A percentile compares a stretch with the other conserved stretches of the same genome.
Evolutionary conservation across 1,140 invertebrate genomes (phyloP).

Genomic region (Drosophila bifasciata): DNA sequence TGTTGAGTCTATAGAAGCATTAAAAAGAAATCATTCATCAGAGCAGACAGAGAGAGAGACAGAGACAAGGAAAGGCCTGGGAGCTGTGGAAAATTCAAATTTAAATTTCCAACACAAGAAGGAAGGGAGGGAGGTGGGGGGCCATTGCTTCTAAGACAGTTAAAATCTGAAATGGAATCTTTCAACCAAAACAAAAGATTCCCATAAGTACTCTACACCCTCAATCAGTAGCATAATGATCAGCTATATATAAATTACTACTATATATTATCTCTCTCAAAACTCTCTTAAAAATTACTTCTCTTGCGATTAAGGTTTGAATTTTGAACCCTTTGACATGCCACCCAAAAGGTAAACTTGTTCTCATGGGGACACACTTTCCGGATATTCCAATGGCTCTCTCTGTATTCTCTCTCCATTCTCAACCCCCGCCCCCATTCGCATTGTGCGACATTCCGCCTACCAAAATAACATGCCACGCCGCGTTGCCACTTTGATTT

Average conservation of each 20-base stretch:
- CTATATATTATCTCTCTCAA: no score
- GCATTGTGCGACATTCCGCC: slow-evolving; percentile 11
- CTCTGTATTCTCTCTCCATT: background rate
- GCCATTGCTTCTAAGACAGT: slow-evolving; percentile 4
- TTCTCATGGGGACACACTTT: no score
- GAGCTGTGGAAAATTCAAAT: slow-evolving; percentile 42
- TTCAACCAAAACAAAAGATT: slow-evolving; percentile 13
- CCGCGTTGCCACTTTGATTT: slow-evolving; percentile 65
- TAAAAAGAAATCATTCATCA: slow-evolving; percentile 61
- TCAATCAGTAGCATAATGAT: background rate
- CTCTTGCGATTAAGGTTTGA: no score
- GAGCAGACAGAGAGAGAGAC: slow-evolving; percentile 12
- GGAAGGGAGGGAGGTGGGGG: slow-evolving; percentile 3
- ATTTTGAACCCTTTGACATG: no score
- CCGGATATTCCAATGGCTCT: slow-evolving; percentile 9
- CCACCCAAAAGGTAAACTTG: no score
- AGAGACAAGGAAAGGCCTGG: no score
- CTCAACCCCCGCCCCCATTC: background rate
- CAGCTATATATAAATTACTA: no score
- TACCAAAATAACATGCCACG: slow-evolving; percentile 44
- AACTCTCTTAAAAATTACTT: no score
- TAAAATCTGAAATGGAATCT: slow-evolving; percentile 36
- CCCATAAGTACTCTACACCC: background rate
- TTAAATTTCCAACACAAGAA: slow-evolving; percentile 16
- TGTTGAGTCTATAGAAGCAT: slow-evolving; percentile 59